These are phyloP conservation scores for Acanthosepion pharaonis DNA, from an alignment of 2,888 invertebrate genomes.

Conservation along the genomic window DNA sequence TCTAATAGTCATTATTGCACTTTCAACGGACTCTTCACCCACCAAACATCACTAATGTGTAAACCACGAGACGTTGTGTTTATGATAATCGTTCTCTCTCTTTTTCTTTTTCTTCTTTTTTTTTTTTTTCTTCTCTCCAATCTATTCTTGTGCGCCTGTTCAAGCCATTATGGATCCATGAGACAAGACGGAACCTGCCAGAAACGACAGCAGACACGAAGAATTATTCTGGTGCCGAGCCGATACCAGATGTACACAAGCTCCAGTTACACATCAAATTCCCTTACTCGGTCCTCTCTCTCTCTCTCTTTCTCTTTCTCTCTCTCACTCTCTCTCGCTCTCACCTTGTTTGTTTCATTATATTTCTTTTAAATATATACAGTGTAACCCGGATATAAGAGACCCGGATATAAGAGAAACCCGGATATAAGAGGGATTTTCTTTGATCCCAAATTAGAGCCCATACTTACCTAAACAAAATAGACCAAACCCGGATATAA, in stretches of 20 bases:
- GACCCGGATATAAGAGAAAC: too few relatives aligned
- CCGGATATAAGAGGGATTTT: too few relatives aligned
- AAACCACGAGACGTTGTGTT: background rate
- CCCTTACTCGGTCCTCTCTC: background rate
- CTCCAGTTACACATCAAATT: background rate
- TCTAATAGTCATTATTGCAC: background rate
- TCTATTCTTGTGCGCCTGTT: background rate
- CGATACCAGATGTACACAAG: background rate
- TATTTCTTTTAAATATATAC: background rate
- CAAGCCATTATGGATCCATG: background rate
- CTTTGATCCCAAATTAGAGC: too few relatives aligned
- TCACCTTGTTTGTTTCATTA: background rate
- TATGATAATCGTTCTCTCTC: background rate
- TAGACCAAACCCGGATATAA: too few relatives aligned
- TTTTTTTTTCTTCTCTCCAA: background rate
- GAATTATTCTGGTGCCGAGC: background rate
- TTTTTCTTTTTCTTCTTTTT: background rate
- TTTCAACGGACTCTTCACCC: too few relatives aligned
- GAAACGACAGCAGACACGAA: background rate
- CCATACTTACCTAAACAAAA: too few relatives aligned
- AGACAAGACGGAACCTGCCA: conserved; percentile 6
- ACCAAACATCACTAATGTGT: background rate
- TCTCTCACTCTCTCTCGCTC: background rate
- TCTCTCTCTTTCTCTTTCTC: too few relatives aligned
- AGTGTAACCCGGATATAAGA: too few relatives aligned